Evolutionary conservation across 1,140 invertebrate species (phyloP).

Genomic region (Adoxophyes honmai): DNA sequence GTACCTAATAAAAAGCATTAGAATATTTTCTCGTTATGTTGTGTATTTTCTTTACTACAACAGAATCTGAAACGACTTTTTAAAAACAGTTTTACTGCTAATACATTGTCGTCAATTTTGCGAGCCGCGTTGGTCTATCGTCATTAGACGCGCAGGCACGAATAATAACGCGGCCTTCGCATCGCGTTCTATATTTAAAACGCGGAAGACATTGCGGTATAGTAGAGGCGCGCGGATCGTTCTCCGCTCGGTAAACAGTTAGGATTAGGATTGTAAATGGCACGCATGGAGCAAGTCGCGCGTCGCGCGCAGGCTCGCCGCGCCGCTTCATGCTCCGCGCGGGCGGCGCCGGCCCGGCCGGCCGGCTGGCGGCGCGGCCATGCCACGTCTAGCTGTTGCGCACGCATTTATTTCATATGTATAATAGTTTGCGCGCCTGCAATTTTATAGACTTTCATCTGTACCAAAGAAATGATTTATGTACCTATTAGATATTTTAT

Average conservation of each 20-base stretch:
- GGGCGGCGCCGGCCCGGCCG: not conserved
- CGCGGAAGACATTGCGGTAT: conserved; percentile 69
- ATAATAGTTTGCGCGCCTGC: too few relatives aligned
- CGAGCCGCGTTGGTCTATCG: too few relatives aligned
- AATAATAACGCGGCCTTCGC: conserved; percentile 65
- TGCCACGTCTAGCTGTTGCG: too few relatives aligned
- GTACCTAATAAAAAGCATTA: too few relatives aligned
- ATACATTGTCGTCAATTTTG: not conserved
- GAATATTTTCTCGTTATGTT: too few relatives aligned
- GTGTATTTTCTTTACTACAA: too few relatives aligned
- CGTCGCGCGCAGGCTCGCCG: not conserved
- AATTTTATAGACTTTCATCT: too few relatives aligned
- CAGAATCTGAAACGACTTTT: too few relatives aligned
- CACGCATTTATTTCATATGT: too few relatives aligned
- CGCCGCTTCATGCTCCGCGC: conserved; percentile 23
- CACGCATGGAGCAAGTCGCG: conserved; percentile 38
- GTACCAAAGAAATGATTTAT: too few relatives aligned
- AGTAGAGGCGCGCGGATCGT: conserved; percentile 55
- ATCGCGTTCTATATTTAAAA: conserved; percentile 69
- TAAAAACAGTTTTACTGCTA: not conserved
- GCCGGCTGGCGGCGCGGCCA: too few relatives aligned
- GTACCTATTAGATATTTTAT: too few relatives aligned
- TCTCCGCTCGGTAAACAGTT: conserved; percentile 61
- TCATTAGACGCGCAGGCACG: conserved; percentile 38
- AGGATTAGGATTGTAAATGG: conserved; percentile 48